A percentile compares a stretch with the other conserved stretches of the same genome.
These are phyloP conservation scores for Seriola aureovittata DNA, from an alignment of 2,113 vertebrate species.

Conservation along the genomic window DNA sequence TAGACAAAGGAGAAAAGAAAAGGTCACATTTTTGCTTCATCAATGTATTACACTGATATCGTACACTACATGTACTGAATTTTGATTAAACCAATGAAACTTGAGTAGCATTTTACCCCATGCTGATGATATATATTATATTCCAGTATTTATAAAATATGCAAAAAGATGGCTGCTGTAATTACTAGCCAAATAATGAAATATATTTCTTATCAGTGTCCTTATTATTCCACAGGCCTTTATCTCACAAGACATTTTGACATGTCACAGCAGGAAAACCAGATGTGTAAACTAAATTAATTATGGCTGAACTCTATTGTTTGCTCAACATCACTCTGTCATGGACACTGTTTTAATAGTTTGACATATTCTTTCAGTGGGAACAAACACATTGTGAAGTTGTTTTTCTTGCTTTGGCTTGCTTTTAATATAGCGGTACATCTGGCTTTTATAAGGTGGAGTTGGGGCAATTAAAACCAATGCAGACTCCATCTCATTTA, in stretches of 20 bases:
- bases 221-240: not conserved
- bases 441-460: not conserved
- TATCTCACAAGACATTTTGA: not conserved
- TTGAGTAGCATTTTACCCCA: not conserved
- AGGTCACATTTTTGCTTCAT: not conserved
- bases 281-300: not conserved
- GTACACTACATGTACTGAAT: not conserved
- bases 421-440: not conserved
- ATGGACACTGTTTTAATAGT: too few relatives aligned
- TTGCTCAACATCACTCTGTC: too few relatives aligned
- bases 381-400: not conserved
- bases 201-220: not conserved
- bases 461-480: not conserved
- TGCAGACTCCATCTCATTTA: slow-evolving; percentile 27
- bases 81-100: not conserved
- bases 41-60: not conserved
- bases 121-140: not conserved
- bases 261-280: not conserved
- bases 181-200: not conserved
- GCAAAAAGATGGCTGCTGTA: not conserved
- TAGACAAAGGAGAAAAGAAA: not conserved
- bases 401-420: not conserved
- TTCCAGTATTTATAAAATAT: too few relatives aligned
- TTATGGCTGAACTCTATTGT: not conserved
- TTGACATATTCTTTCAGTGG: not conserved